Percentiles rank a stretch among this genome's conserved stretches.
phyloP scores from a whole-genome alignment of 2,797 vertebrate species.

The Centroberyx gerrardi region DNA sequence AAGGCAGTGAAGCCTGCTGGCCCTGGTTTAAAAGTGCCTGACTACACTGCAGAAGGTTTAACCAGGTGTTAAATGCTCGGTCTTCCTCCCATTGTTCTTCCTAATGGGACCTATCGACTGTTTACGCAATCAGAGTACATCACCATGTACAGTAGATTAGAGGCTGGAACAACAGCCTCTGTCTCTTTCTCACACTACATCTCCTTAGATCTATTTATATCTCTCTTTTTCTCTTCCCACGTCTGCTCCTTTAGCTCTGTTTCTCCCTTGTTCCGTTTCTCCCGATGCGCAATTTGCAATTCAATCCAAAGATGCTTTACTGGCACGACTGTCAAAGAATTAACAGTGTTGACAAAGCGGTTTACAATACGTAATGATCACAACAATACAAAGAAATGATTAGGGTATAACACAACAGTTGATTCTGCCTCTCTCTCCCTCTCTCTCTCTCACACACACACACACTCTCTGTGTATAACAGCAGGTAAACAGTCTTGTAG shows the following conservation, averaged over 20 bases:
- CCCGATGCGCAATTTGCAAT: constrained; percentile 55
- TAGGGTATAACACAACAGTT: constrained; percentile 76
- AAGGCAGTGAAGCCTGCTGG: too few relatives aligned
- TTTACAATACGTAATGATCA: constrained; percentile 74
- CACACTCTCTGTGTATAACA: constrained; percentile 38
- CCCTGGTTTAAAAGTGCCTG: not conserved
- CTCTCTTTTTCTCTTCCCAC: constrained; percentile 6
- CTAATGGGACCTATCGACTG: constrained; percentile 80
- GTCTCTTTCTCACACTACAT: constrained; percentile 23
- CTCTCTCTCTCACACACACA: constrained; percentile 17
- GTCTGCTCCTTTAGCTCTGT: not conserved
- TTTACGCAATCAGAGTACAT: constrained; percentile 78
- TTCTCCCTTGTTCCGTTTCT: constrained; percentile 5
- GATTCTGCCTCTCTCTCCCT: constrained; percentile 70
- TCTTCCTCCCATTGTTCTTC: constrained; percentile 69
- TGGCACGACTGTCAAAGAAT: constrained; percentile 50
- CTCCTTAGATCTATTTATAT: constrained; percentile 54
- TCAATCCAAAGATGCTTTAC: constrained; percentile 44
- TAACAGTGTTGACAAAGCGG: constrained; percentile 74
- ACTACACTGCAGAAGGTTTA: constrained; percentile 56
- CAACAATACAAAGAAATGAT: constrained; percentile 82
- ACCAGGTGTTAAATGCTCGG: constrained; percentile 68
- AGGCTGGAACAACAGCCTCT: constrained; percentile 33
- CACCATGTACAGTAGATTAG: constrained; percentile 86
- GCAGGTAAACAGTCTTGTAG: constrained; percentile 88